Conservation (phyloP, 2,113 vertebrate genomes). For the Pseudorectes ferrugineus region DNA sequence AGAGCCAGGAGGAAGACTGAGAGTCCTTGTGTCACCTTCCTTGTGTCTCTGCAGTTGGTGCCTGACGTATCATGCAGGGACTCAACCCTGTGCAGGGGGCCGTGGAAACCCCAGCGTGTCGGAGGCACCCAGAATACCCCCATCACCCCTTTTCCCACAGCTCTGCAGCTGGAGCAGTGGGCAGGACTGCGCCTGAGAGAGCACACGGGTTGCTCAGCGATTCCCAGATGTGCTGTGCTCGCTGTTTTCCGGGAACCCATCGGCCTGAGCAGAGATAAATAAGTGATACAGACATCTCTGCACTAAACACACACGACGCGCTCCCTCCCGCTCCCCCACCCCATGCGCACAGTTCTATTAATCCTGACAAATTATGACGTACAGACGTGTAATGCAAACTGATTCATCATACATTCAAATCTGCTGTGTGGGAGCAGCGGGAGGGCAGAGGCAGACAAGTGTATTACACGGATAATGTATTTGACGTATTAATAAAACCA, state of each 20-base stretch:
- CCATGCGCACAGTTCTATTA: constrained; percentile 71
- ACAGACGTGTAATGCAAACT: constrained; percentile 82
- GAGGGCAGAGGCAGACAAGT: constrained; percentile 81
- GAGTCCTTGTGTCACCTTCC: background rate
- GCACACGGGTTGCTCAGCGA: background rate
- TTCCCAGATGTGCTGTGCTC: constrained; percentile 43
- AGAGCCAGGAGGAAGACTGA: background rate
- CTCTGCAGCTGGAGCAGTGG: background rate
- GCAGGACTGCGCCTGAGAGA: background rate
- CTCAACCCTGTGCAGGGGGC: background rate
- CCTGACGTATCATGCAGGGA: accelerated
- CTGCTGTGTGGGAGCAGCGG: constrained; percentile 70
- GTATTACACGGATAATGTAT: constrained; percentile 87
- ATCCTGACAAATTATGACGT: constrained; percentile 85
- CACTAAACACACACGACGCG: constrained; percentile 62
- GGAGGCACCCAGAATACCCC: background rate
- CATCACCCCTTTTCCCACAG: accelerated
- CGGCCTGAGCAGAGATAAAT: constrained; percentile 45
- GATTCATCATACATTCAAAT: constrained; percentile 84
- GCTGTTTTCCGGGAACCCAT: constrained; percentile 57
- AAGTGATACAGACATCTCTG: constrained; percentile 64
- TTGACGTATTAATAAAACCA: constrained; percentile 88
- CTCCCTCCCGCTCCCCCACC: background rate
- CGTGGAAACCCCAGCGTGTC: accelerated
- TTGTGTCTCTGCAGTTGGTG: background rate